Conservation (phyloP, 2,113 vertebrate species). For the Oxyruncus cristatus region DNA sequence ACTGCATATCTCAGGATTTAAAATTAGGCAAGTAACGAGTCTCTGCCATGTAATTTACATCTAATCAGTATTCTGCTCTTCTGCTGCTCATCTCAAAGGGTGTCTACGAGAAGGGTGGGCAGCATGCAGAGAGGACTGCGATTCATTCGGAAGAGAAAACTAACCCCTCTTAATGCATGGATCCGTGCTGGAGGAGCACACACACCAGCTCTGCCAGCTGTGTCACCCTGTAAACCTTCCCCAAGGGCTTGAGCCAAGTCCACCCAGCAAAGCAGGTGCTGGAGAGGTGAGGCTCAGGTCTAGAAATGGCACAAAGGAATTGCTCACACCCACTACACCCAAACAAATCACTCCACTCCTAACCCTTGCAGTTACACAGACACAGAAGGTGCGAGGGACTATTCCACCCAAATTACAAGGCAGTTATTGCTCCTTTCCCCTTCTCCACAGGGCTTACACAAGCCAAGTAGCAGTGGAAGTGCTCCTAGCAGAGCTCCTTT, state of each 20-base stretch:
- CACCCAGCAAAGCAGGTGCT: not conserved
- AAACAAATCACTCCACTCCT: slow-evolving; percentile 41
- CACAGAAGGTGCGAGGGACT: slow-evolving; percentile 63
- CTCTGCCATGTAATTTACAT: slow-evolving; percentile 61
- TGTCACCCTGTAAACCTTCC: not conserved
- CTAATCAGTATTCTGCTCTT: slow-evolving; percentile 59
- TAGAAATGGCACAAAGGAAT: slow-evolving; percentile 8
- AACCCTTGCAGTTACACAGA: slow-evolving; percentile 38
- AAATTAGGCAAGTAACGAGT: slow-evolving; percentile 63
- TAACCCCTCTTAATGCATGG: not conserved
- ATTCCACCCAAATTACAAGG: slow-evolving; percentile 49
- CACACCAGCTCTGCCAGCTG: not conserved
- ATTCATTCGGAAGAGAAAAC: slow-evolving; percentile 36
- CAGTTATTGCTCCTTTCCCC: slow-evolving; percentile 47
- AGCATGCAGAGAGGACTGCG: not conserved
- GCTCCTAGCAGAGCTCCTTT: not conserved
- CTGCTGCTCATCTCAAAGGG: slow-evolving; percentile 44
- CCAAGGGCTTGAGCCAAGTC: not conserved
- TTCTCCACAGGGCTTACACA: not conserved
- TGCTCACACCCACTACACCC: not conserved
- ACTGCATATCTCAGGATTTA: slow-evolving; percentile 61
- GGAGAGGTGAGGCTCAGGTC: not conserved
- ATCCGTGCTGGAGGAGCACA: not conserved
- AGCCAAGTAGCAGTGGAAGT: slow-evolving; percentile 2
- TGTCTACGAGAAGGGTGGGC: slow-evolving; percentile 53